Evolutionary conservation across 2,113 vertebrate genomes (phyloP), one percentile per base, ranked within the genome.

Genomic region (Gymnorhina tibicen): DNA sequence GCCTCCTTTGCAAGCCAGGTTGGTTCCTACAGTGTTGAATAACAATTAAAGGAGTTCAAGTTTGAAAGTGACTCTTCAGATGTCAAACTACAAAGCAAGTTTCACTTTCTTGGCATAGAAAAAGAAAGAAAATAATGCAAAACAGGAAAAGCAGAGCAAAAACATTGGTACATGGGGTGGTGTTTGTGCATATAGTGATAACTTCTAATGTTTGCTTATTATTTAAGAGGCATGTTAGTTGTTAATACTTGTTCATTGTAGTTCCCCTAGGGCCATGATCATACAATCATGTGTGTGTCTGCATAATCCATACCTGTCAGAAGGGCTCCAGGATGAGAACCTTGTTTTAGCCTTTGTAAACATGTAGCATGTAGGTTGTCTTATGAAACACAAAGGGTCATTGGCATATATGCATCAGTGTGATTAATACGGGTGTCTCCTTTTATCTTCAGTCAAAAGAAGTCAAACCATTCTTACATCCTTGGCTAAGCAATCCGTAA

Each of bases 61-160:
- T 82, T 95, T 97, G 95, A 98, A 98, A 96, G 97, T 98, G 95
- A 97, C 89, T 97, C 64, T 93, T 76, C 63, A 85, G 95, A 98
- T 97, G 97, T 93, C 96, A 92, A 93, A 95, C 55, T 73, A 59
- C 79, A 96, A 96, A 97, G 10, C 32, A 95, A 94, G 87, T 97
- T 95, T 95, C 33, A 50, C 27, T 69, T 86, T 46, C 33, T 62
- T 75, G 59, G 60, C 53, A 47, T 18, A 84, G 44, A 55, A 50
- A 39, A 75, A 84, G 33, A 30, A 69, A 75, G 41, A 87, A 41
- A 16, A 55, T 28, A 72, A 77, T 30, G 10, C 44, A 47, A 26
- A 72, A 59, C 52, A 22, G 50, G 23, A 56, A 76, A 81, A 50
- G 33, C 24, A 68, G 33, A 64, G 22, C 12, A 41, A 60, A 87